A percentile compares a stretch with the other conserved stretches of the same genome.
phyloP scores from a whole-genome alignment of 2,888 invertebrate species.

The Melinaea marsaeus region DNA sequence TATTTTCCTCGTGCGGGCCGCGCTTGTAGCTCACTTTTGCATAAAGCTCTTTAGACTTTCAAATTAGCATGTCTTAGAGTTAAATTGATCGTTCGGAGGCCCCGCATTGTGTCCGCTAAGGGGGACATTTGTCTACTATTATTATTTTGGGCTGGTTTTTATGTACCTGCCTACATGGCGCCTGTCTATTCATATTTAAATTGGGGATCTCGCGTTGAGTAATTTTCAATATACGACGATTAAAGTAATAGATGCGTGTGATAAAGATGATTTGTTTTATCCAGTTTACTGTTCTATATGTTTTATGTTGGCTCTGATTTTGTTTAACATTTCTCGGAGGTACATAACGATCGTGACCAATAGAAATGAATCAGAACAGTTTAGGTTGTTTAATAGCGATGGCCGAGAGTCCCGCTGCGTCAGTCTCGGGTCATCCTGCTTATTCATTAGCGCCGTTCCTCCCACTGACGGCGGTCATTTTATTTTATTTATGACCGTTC shows the following conservation, averaged over 20 bases:
- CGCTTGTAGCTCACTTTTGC: slow-evolving; percentile 5
- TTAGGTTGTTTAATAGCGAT: slow-evolving; percentile 25
- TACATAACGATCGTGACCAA: slow-evolving; percentile 31
- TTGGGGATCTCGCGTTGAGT: slow-evolving; percentile 66
- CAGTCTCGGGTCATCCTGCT: slow-evolving; percentile 45
- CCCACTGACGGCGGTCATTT: slow-evolving; percentile 70
- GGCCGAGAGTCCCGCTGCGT: slow-evolving; percentile 37
- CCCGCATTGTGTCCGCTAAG: slow-evolving; percentile 65
- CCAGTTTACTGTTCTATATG: neutral
- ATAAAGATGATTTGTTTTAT: slow-evolving; percentile 44
- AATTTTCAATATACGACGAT: slow-evolving; percentile 64
- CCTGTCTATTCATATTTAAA: slow-evolving; percentile 76
- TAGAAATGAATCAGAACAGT: slow-evolving; percentile 34
- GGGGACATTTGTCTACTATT: slow-evolving; percentile 73
- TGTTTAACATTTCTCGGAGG: neutral
- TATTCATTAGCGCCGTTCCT: slow-evolving; percentile 73
- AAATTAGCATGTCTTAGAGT: slow-evolving; percentile 71
- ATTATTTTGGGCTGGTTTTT: slow-evolving; percentile 73
- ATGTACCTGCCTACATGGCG: slow-evolving; percentile 75
- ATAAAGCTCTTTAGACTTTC: slow-evolving; percentile 55
- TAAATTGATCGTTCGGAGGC: slow-evolving; percentile 66
- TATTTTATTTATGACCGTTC: slow-evolving; percentile 73
- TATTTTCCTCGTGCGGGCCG: neutral
- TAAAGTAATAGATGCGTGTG: slow-evolving; percentile 65
- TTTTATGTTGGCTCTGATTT: neutral